These are phyloP conservation scores for Lutjanus campechanus DNA, from an alignment of 2,797 vertebrate genomes.

Conservation along the genomic window DNA sequence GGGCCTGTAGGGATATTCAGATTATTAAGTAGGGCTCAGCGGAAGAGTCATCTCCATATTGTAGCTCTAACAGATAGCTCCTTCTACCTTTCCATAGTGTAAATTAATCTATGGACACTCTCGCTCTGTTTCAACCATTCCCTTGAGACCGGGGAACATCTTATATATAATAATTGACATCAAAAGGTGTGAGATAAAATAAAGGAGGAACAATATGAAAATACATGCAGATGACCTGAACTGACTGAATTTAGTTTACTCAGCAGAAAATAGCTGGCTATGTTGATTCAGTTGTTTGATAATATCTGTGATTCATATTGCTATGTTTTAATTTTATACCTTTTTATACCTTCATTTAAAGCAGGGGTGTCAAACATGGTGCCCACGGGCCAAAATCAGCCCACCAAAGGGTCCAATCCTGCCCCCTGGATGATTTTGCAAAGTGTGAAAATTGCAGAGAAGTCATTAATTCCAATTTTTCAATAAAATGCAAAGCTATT, in stretches of 20 bases:
- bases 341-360: conserved; percentile 17
- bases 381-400: no score
- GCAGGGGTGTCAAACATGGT: no score
- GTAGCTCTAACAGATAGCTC: conserved; percentile 84
- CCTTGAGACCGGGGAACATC: conserved; percentile 75
- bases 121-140: conserved; percentile 79
- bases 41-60: conserved; percentile 86
- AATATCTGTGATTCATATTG: background rate
- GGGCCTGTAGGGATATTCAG: conserved; percentile 88
- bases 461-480: no score
- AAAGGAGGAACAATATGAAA: conserved; percentile 55
- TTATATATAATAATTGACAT: conserved; percentile 82
- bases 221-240: conserved; percentile 69
- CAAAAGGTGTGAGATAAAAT: conserved; percentile 72
- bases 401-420: no score
- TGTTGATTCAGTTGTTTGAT: conserved; percentile 35
- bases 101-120: conserved; percentile 86
- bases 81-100: conserved; percentile 77
- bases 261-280: conserved; percentile 35
- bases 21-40: conserved; percentile 90
- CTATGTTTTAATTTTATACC: conserved; percentile 14
- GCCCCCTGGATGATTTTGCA: no score
- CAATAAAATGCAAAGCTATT: no score
- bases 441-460: no score
- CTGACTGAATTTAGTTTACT: conserved; percentile 71